Conservation (phyloP, 1,140 invertebrate species). For the Anastatus disparis region DNA sequence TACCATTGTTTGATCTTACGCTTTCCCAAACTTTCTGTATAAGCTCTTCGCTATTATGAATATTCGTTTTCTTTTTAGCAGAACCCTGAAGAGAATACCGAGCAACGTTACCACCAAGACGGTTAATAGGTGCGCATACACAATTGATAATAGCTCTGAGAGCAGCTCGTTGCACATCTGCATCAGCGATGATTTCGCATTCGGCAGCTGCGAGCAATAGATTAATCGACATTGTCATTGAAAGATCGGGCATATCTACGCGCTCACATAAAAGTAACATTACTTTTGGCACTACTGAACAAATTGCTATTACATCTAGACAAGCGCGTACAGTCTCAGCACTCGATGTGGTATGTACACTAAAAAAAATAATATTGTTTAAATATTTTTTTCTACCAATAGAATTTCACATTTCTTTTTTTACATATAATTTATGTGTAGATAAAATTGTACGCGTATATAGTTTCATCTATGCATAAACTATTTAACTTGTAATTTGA, state of each 20-base stretch:
- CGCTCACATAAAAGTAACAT: slow-evolving; percentile 84
- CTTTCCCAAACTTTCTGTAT: slow-evolving; percentile 93
- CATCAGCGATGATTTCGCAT: slow-evolving; percentile 87
- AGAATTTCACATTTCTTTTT: neutral
- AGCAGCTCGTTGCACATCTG: slow-evolving; percentile 92
- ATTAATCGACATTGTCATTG: slow-evolving; percentile 77
- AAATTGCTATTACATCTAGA: slow-evolving; percentile 89
- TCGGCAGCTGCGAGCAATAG: slow-evolving; percentile 87
- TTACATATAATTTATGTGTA: too few relatives aligned
- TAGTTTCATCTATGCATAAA: too few relatives aligned
- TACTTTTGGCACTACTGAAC: slow-evolving; percentile 88
- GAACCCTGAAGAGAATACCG: slow-evolving; percentile 74
- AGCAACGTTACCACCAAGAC: slow-evolving; percentile 74
- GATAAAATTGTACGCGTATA: too few relatives aligned
- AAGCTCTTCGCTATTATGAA: slow-evolving; percentile 84
- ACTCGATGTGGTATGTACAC: slow-evolving; percentile 66
- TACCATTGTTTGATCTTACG: slow-evolving; percentile 93
- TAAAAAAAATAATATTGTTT: slow-evolving; percentile 35
- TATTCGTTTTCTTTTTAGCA: slow-evolving; percentile 77
- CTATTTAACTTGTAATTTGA: too few relatives aligned
- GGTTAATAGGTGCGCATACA: slow-evolving; percentile 88
- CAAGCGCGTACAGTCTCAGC: slow-evolving; percentile 90
- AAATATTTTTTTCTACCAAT: slow-evolving; percentile 23
- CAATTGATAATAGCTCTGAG: slow-evolving; percentile 90
- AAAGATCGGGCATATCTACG: slow-evolving; percentile 80